Evolutionary conservation across 2,888 invertebrate species (phyloP).

Genomic region (Nomada ferruginata): DNA sequence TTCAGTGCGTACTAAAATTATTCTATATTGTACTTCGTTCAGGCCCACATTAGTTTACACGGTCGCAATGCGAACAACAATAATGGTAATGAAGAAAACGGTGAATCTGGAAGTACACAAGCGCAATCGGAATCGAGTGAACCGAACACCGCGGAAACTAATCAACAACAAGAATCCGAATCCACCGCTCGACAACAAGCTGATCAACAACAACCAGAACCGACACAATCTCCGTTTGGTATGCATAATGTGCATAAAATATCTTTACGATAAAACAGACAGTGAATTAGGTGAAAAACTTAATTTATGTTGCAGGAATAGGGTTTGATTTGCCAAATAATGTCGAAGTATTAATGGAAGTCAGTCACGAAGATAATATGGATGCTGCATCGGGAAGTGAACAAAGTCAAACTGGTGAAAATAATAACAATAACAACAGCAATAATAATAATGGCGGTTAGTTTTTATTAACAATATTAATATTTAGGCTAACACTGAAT

Average conservation of each 20-base stretch:
- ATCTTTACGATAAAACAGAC: background rate
- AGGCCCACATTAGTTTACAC: constrained; percentile 79
- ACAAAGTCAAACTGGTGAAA: constrained; percentile 71
- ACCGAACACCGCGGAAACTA: constrained; percentile 58
- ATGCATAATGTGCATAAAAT: constrained; percentile 11
- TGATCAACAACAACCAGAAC: constrained; percentile 47
- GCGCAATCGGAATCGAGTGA: constrained; percentile 46
- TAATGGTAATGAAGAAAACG: constrained; percentile 71
- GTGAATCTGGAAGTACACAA: constrained; percentile 53
- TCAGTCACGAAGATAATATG: constrained; percentile 85
- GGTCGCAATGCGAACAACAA: constrained; percentile 73
- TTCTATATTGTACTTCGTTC: constrained; percentile 12
- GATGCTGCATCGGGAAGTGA: constrained; percentile 77
- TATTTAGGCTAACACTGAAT: background rate
- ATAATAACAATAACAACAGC: constrained; percentile 62
- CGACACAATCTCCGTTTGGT: constrained; percentile 67
- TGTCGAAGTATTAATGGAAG: constrained; percentile 87
- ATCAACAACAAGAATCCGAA: constrained; percentile 63
- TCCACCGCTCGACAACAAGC: constrained; percentile 57
- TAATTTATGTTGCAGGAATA: constrained; percentile 67
- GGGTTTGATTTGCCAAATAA: constrained; percentile 83
- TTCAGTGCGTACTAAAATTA: background rate
- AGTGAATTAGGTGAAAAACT: constrained; percentile 8
- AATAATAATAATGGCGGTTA: constrained; percentile 65
- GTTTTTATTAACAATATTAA: constrained; percentile 18